Base-by-base conservation (phyloP, 2,888 invertebrate genomes). In the Cataglyphis rosenhaueri region DNA sequence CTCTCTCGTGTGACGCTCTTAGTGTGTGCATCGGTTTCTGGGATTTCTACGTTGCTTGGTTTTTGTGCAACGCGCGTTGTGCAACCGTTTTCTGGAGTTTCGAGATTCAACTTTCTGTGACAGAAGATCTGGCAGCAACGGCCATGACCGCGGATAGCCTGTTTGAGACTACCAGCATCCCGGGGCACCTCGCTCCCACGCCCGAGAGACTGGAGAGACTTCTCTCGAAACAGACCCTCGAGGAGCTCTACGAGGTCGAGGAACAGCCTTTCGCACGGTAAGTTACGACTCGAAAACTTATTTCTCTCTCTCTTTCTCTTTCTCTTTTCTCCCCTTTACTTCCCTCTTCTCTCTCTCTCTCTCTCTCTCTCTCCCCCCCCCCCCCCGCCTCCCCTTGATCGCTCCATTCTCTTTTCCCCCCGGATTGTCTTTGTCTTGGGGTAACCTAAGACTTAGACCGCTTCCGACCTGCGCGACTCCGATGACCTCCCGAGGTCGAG, bases 121-220 rank as follows among this genome's bases (percentile, higher is more conserved):
- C 88, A 73, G 81, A 79, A n/a, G 3, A 21, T 70, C 84, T 66
- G 75, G 82, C 84, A 57, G 66, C 82, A 86, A 82, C 86, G 91
- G 90, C 91, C 91, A 94, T 94, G 94, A 94, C 94, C 88, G 94
- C 92, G 87, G 94, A 94, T 90, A 92, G 93, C 87, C 91, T 93
- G 88, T 94, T 94, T 91, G 94, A 94, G 92, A 93, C 93, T 86
- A 94, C 94, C 92, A 93, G 92, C 93, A 93, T 93, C 93, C 94
- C 94, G 89, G 94, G 94, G 90, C 94, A 94, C 89, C 94, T 94
- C 91, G 94, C 94, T 93, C 94, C 94, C 92, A 94, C 94, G 93
- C 92, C 94, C 84, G 92, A 94, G 88, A 92, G 94, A 87, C 92
- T 94, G 85, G 94, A 94, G 93, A 93, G 94, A 91, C 93, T 94